Percentiles rank a stretch among this genome's conserved stretches.
These are phyloP conservation scores for Colinus virginianus DNA, from an alignment of 2,113 vertebrate genomes.

Conservation along the genomic window DNA sequence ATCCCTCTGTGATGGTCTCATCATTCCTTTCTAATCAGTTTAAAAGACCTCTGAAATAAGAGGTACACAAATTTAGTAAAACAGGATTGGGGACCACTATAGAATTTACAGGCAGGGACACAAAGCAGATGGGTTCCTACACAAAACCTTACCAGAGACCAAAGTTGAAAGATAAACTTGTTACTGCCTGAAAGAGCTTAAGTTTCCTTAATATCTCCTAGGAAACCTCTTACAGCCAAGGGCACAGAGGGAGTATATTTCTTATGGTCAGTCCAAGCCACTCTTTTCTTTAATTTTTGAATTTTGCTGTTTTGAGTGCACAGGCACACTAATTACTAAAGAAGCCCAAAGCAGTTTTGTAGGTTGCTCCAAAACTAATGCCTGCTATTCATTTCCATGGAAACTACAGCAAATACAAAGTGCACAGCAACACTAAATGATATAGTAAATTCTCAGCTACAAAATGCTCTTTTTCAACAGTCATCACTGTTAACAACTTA, in stretches of 20 bases:
- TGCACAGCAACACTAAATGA: too few relatives aligned
- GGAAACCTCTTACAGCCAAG: neutral
- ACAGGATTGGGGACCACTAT: neutral
- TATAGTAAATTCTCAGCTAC: too few relatives aligned
- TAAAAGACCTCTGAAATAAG: accelerated
- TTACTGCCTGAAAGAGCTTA: neutral
- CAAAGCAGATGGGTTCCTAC: neutral
- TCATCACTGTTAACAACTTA: too few relatives aligned
- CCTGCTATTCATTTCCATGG: too few relatives aligned
- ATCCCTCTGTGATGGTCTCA: accelerated
- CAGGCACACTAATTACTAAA: neutral
- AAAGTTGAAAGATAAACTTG: neutral
- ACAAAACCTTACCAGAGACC: neutral
- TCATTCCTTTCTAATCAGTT: neutral
- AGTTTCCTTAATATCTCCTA: neutral
- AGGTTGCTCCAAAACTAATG: too few relatives aligned
- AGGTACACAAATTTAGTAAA: neutral
- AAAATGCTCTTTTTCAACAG: too few relatives aligned
- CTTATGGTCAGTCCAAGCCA: neutral
- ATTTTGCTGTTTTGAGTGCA: neutral
- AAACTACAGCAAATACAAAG: too few relatives aligned
- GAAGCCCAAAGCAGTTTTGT: neutral
- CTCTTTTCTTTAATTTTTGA: neutral
- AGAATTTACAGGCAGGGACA: neutral
- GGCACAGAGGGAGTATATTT: neutral